Conservation (phyloP, 1,140 invertebrate species). For the Paralvinella palmiformis region DNA sequence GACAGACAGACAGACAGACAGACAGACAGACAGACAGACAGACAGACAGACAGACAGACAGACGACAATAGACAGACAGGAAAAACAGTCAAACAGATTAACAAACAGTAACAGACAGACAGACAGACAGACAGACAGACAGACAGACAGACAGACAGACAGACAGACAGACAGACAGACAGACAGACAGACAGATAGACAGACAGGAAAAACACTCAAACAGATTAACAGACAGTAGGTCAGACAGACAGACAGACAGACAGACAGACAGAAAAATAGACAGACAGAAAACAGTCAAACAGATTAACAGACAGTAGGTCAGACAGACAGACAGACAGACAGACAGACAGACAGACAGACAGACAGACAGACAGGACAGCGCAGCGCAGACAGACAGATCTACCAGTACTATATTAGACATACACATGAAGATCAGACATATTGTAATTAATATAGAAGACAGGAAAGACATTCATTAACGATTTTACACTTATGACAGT, state of each 20-base stretch:
- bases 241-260: slow-evolving; percentile 5
- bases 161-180: slow-evolving; percentile 2
- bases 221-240: neutral
- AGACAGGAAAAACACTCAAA: no score
- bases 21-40: slow-evolving; percentile 48
- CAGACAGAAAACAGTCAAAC: slow-evolving; percentile 17
- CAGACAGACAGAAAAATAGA: slow-evolving; percentile 4
- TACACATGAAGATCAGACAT: no score
- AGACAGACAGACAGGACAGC: no score
- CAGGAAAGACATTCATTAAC: no score
- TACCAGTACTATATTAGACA: no score
- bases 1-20: slow-evolving; percentile 44
- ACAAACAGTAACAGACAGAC: neutral
- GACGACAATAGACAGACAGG: slow-evolving; percentile 5
- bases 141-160: slow-evolving; percentile 1
- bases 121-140: slow-evolving; percentile 1
- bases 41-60: slow-evolving; percentile 31
- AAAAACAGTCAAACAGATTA: neutral
- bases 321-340: neutral
- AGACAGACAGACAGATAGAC: neutral
- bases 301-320: neutral
- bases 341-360: slow-evolving; percentile 6
- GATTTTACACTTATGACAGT: no score
- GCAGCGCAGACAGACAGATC: no score
- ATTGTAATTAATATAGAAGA: no score